Percentiles rank a stretch among this genome's conserved stretches.
Conservation (phyloP, 2,113 vertebrate species). For the Formicarius rufipectus region DNA sequence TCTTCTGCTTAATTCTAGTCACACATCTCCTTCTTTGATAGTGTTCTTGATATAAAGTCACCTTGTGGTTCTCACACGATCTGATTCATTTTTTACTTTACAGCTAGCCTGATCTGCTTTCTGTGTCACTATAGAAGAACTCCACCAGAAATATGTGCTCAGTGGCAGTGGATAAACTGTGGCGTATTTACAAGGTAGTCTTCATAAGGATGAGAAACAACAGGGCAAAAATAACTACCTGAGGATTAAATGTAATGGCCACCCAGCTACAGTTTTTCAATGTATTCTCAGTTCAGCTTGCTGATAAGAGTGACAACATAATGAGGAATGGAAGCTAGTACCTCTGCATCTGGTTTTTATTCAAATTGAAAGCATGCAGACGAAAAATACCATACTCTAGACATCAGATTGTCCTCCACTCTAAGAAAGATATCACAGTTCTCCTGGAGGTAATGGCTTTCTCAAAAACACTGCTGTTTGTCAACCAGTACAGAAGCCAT, state of each 20-base stretch:
- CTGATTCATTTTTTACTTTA: conserved; percentile 47
- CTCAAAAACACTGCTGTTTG: background rate
- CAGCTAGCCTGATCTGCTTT: conserved; percentile 43
- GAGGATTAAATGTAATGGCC: conserved; percentile 22
- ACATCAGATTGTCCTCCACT: background rate
- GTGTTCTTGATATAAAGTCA: conserved; percentile 59
- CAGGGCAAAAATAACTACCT: background rate
- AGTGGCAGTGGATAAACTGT: background rate
- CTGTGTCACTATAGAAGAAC: conserved; percentile 17
- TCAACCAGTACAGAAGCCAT: background rate
- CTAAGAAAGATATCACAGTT: conserved; percentile 10
- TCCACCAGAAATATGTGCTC: conserved; percentile 15
- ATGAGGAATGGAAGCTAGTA: background rate
- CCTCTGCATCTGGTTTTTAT: conserved; percentile 38
- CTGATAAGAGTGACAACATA: conserved; percentile 42
- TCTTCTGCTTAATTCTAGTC: conserved; percentile 64
- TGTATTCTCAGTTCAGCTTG: conserved; percentile 30
- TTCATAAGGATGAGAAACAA: background rate
- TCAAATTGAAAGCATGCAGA: background rate
- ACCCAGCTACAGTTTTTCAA: background rate
- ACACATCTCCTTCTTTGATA: conserved; percentile 53
- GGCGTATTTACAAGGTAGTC: background rate
- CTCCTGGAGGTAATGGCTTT: background rate
- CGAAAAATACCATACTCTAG: conserved; percentile 29
- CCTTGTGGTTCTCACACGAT: conserved; percentile 47